These are phyloP conservation scores for Calidris pygmaea DNA, from an alignment of 2,113 vertebrate genomes.

Conservation along the genomic window DNA sequence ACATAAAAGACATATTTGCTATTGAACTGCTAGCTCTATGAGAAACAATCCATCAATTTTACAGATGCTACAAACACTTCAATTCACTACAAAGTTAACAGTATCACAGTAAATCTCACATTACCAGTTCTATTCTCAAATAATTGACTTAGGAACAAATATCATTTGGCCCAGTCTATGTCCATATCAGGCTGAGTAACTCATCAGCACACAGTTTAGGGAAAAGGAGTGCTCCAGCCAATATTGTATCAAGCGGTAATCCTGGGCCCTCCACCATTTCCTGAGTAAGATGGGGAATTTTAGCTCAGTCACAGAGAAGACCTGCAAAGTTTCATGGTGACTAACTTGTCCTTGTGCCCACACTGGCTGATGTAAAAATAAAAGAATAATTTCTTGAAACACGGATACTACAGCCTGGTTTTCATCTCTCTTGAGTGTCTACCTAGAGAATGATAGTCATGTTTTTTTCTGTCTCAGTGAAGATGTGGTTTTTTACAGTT, in stretches of 20 bases:
- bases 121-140: conserved; percentile 69
- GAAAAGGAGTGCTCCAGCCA: background rate
- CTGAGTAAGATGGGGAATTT: background rate
- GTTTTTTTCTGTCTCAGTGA: background rate
- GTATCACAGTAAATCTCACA: conserved; percentile 65
- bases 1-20: conserved; percentile 65
- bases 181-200: background rate
- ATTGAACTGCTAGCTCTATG: conserved; percentile 25
- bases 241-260: background rate
- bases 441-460: background rate
- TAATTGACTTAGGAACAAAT: conserved; percentile 68
- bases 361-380: background rate
- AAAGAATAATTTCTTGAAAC: background rate
- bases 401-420: background rate
- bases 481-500: background rate
- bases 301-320: background rate
- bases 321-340: background rate
- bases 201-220: background rate
- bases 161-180: conserved; percentile 40
- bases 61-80: conserved; percentile 72
- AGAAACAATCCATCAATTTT: conserved; percentile 76
- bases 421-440: background rate
- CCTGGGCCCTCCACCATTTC: background rate
- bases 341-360: background rate
- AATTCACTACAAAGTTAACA: conserved; percentile 68